Conservation (phyloP, 1,140 invertebrate species). For the Diachasma alloeum region DNA sequence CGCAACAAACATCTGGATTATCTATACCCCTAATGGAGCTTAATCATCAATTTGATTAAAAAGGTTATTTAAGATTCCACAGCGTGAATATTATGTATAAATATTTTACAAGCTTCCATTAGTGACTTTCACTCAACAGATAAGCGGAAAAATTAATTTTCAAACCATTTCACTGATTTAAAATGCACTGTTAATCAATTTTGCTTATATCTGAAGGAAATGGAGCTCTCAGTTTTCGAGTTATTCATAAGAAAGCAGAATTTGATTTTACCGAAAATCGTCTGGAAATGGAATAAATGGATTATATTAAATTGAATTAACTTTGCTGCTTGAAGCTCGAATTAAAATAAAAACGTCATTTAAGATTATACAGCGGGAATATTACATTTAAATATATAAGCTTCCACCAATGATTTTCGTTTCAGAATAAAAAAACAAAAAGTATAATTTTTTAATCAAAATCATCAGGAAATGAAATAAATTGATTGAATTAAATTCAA, state of each 20-base stretch:
- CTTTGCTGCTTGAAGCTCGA: no score
- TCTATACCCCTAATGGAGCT: not conserved
- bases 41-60: not conserved
- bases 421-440: no score
- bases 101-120: not conserved
- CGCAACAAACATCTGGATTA: not conserved
- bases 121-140: not conserved
- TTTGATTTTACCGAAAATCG: no score
- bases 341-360: no score
- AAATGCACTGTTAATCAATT: constrained; percentile 7
- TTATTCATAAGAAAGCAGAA: no score
- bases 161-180: not conserved
- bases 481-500: not conserved
- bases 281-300: no score
- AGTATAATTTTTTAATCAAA: not conserved
- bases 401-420: no score
- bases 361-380: no score
- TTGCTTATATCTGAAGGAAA: no score
- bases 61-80: not conserved
- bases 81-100: not conserved
- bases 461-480: not conserved
- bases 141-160: not conserved
- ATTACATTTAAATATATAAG: no score
- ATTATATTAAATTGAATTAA: no score
- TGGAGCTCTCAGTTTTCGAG: no score